Base-by-base conservation (phyloP, 1,140 invertebrate genomes). In the Drosophila virilis region DNA sequence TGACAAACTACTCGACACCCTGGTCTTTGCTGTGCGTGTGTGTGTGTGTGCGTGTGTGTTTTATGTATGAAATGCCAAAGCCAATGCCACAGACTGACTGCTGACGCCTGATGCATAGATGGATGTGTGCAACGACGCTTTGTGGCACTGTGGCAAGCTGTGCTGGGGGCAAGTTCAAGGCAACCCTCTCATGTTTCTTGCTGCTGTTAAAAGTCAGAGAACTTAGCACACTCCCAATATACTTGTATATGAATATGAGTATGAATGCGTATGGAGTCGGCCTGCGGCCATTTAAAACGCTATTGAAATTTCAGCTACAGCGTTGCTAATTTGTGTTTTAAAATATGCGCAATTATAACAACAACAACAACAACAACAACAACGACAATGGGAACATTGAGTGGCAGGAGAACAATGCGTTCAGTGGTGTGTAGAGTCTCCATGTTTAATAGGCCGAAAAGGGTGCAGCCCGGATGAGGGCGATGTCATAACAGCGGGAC, bases 281-380 rank as follows among this genome's bases (percentile, higher is more conserved):
- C 73, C 60, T 65, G 68, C 68, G 73, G 74, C 38, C 74, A 73
- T 73, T 74, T 74, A 64, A 73, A 70, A 71, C 71, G 83, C 78
- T 66, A 86, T 86, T 86, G 83, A 86, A 86, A 84, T 84, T 45
- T 84, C 74, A 71, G 80, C 85, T 89, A 83, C 84, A 88, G 84
- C 85, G 84, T 89, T 89, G 84, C 84, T 89, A 89, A 89, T 89
- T 89, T 89, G 80, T 89, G 84, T 89, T 89, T 89, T 89, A 89
- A 89, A 89, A 89, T 89, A 89, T 89, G 84, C 84, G 84, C 84
- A 89, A 90, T 90, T 84, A 89, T 78, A 80, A 59, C 77, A 89
- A 59, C 57, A 77, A 51, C 72, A 62, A 70, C 66, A 74, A 51
- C 42, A 54, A 45, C 50, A 69, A 52, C 43, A 64, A 60, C 71